Percentiles rank a stretch among this genome's conserved stretches.
phyloP scores from a whole-genome alignment of 2,888 invertebrate genomes.

The Griposia aprilina region DNA sequence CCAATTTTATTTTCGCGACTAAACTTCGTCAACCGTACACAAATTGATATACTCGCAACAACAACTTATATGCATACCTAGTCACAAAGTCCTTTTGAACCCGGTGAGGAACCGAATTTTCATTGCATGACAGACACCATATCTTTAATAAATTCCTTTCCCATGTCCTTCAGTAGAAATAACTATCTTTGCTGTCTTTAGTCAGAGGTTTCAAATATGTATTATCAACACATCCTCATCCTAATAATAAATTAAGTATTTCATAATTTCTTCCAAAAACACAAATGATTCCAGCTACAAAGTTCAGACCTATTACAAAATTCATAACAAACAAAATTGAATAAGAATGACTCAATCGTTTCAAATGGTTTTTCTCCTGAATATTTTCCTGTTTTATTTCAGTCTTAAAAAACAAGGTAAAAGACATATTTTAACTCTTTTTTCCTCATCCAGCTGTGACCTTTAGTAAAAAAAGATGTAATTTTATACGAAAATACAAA shows the following conservation, averaged over 20 bases:
- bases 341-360: constrained; percentile 35
- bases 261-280: background rate
- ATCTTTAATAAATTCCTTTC: background rate
- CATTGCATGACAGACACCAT: background rate
- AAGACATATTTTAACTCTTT: constrained; percentile 29
- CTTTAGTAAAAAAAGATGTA: constrained; percentile 5
- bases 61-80: background rate
- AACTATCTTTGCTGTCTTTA: background rate
- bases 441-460: constrained; percentile 24
- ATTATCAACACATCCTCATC: background rate
- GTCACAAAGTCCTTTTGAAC: background rate
- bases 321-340: constrained; percentile 10
- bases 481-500: background rate
- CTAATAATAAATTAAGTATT: background rate
- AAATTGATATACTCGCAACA: too few relatives aligned
- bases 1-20: too few relatives aligned
- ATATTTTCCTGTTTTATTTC: constrained; percentile 39
- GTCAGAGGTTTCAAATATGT: background rate
- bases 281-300: background rate
- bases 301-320: constrained; percentile 7
- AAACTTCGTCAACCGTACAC: too few relatives aligned
- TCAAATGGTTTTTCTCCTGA: constrained; percentile 25
- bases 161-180: background rate
- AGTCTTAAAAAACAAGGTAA: constrained; percentile 37
- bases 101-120: background rate